Base-by-base conservation (phyloP, 2,888 invertebrate species). In the Temnothorax rugatulus region DNA sequence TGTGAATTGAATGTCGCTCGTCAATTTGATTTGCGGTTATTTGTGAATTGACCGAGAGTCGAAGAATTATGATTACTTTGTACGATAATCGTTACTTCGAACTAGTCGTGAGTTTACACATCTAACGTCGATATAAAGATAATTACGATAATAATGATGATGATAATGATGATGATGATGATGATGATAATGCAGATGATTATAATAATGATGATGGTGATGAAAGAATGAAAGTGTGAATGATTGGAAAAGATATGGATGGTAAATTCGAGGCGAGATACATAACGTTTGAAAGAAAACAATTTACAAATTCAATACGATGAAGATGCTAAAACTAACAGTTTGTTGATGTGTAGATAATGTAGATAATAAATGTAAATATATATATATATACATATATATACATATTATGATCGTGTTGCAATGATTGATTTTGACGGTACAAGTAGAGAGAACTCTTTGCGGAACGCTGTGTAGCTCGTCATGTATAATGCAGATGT, bases 341-440 rank as follows among this genome's bases (percentile, higher is more conserved):
- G 93, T 94, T 95, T 94, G 93, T 94, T 93, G 93, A 94, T 95
- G 95, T 95, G 94, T 95, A 95, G 95, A 94, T 95, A 95, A 92
- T 95, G 95, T 95, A 95, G 95, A 95, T 95, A 95, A 93, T 94
- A 88, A 92, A 93, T 94, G 94, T 94, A 94, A 93, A 94, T 94
- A 94, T 38, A 76, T 38, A 75, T 38, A 75, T 25, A 76, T 18
- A 74, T n/a, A 61, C 4, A 76, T 15, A 76, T 93, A 88, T 91
- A 93, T 93, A 94, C 93, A 94, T 92, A 94, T 93, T 91, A 90
- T 87, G 91, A 92, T 89, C 89, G 91, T 92, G 90, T 92, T 93
- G 89, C 86, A 87, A 88, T 91, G 86, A 92, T 90, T 92, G 57
- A 82, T 68, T 61, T 68, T 57, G 66, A 77, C 47, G 64, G 34